Conservation (phyloP, 2,113 vertebrate genomes). For the Myiagra hebetior region DNA sequence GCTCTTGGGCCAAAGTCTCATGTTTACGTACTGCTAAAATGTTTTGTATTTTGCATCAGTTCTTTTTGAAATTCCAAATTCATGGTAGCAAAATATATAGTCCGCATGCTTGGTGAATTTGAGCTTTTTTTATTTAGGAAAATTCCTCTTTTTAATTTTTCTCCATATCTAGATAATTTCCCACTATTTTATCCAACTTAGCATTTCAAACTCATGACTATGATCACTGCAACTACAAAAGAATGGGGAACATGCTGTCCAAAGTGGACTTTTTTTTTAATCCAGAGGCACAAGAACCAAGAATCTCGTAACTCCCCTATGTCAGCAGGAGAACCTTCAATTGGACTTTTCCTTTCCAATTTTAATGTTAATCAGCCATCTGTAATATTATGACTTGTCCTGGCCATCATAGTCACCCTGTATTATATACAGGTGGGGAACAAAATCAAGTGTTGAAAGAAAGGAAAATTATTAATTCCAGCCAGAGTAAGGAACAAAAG, state of each 20-base stretch:
- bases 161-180: background rate
- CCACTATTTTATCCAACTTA: background rate
- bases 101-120: background rate
- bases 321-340: background rate
- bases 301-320: background rate
- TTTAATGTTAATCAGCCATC: background rate
- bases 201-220: background rate
- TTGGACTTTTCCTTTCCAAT: background rate
- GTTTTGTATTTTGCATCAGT: background rate
- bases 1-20: background rate
- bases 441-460: constrained; percentile 52
- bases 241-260: background rate
- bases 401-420: background rate
- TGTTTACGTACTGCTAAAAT: background rate
- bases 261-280: background rate
- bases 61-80: background rate
- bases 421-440: background rate
- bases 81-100: background rate
- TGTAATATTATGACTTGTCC: background rate
- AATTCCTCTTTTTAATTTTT: background rate
- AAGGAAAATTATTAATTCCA: constrained; percentile 32
- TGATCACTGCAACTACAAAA: background rate
- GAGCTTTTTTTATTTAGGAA: background rate
- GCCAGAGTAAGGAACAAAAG: constrained; percentile 4
- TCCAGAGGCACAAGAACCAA: background rate